These are phyloP conservation scores for Congeria kusceri DNA, from an alignment of 2,888 invertebrate genomes.

Conservation along the genomic window DNA sequence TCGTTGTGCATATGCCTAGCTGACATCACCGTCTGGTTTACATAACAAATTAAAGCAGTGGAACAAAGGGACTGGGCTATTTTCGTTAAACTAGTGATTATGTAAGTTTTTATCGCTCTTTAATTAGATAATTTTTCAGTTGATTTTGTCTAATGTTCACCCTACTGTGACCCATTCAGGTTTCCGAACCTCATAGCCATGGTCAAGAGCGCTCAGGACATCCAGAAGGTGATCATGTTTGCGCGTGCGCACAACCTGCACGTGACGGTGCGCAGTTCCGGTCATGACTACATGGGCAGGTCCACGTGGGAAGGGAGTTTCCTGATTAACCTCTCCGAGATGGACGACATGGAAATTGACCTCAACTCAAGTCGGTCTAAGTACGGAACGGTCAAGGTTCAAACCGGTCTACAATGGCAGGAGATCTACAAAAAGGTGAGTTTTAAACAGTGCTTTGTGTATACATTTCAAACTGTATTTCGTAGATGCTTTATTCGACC, in stretches of 20 bases:
- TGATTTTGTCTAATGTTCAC: no score
- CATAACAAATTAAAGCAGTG: no score
- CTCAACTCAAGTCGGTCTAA: conserved; percentile 49
- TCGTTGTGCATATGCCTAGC: no score
- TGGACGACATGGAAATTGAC: conserved; percentile 60
- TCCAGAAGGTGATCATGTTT: conserved; percentile 62
- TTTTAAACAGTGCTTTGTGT: no score
- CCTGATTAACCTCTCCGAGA: conserved; percentile 58
- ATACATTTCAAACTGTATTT: no score
- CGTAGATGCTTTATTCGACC: no score
- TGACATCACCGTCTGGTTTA: no score
- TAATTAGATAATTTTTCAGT: no score
- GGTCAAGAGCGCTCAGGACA: conserved; percentile 58
- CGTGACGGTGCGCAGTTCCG: conserved; percentile 64
- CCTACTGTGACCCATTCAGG: conserved; percentile 7
- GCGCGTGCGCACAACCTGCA: conserved; percentile 62
- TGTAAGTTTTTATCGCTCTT: no score
- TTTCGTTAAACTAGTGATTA: no score
- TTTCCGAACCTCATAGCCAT: conserved; percentile 51
- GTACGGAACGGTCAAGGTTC: conserved; percentile 68
- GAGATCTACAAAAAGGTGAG: conserved; percentile 68
- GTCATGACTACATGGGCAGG: conserved; percentile 69
- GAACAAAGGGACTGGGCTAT: no score
- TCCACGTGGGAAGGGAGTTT: conserved; percentile 62
- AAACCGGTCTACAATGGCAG: conserved; percentile 64